Base-by-base conservation (phyloP, 2,113 vertebrate species). In the Protomyctophum bolini region DNA sequence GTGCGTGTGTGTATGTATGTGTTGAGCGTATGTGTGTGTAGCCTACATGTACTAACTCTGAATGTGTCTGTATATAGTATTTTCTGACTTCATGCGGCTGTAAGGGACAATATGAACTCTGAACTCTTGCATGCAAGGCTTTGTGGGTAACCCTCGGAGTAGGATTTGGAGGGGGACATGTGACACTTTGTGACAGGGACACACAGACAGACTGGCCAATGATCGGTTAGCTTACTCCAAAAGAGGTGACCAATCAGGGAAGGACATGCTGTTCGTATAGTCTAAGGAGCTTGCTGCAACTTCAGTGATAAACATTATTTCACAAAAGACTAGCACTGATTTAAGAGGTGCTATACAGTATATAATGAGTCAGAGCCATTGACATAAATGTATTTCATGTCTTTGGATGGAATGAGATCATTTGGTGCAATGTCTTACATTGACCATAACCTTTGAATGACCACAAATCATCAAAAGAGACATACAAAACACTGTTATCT, bases 311-410 rank as follows among this genome's bases (percentile, higher is more conserved):
- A 10, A 67, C 9, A 41, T 62, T 59, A 7, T 47, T 68, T 61
- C 68, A 45, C 60, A 62, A 2, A 54, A 58, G 46, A 57, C 14
- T 29, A 48, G 69, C 75, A 65, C 77, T 82, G 83, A 80, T 66
- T 47, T 9, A 68, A 3, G 55, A 66, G 86, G 83, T 84, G 87
- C 81, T 76, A 58, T 68, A 67, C 50, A 66, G 6, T 76, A 58
- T 68, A 68, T 54, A 66, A 15, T 6, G 56, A 41, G 70, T 63
- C 73, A 70, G 47, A 87, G 75, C 54, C 70, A 69, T 81, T 72
- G n/a, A 45, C 28, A 69, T 75, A 12, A 64, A n/a, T 64, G 59
- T 57, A 63, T 50, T 83, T 82, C 70, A 75, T 78, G 63, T 74
- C 66, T 64, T 59, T 49, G 52, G 11, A 66, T 10, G 66, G 28